Evolutionary conservation across 2,888 invertebrate species (phyloP).

Genomic region (Dinocampus coccinellae): DNA sequence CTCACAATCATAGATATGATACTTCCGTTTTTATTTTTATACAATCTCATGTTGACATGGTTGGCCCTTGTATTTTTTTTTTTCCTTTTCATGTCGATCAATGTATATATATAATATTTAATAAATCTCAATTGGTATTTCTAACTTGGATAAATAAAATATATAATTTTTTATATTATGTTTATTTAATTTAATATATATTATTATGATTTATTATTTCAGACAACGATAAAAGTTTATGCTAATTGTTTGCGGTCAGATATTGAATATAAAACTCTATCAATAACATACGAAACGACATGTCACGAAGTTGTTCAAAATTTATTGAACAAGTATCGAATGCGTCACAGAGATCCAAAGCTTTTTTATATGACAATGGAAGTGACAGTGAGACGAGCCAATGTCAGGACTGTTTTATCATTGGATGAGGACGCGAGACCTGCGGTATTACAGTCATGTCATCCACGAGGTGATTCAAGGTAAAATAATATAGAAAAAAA

Average conservation of each 20-base stretch:
- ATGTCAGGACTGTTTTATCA: conserved; percentile 84
- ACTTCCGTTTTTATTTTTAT: conserved; percentile 33
- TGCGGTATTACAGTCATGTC: conserved; percentile 92
- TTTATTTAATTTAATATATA: not conserved
- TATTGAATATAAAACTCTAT: conserved; percentile 95
- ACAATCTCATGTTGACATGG: conserved; percentile 3
- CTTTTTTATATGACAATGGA: conserved; percentile 96
- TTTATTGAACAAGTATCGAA: conserved; percentile 88
- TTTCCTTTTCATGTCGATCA: not conserved
- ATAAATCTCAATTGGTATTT: not conserved
- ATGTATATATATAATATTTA: not conserved
- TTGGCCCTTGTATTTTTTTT: not conserved
- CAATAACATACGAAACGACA: conserved; percentile 89
- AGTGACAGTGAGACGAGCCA: conserved; percentile 87
- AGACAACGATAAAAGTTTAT: conserved; percentile 94
- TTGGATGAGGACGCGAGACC: conserved; percentile 91
- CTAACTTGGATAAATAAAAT: not conserved
- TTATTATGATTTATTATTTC: too few relatives aligned
- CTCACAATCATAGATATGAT: conserved; percentile 1
- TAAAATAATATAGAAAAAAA: conserved; percentile 54
- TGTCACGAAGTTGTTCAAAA: conserved; percentile 89
- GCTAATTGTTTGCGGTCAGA: conserved; percentile 91
- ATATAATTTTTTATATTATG: not conserved
- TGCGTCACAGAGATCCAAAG: conserved; percentile 92
- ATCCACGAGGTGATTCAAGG: conserved; percentile 94